Evolutionary conservation across 2,888 invertebrate genomes (phyloP).

Genomic region (Agrochola macilenta): DNA sequence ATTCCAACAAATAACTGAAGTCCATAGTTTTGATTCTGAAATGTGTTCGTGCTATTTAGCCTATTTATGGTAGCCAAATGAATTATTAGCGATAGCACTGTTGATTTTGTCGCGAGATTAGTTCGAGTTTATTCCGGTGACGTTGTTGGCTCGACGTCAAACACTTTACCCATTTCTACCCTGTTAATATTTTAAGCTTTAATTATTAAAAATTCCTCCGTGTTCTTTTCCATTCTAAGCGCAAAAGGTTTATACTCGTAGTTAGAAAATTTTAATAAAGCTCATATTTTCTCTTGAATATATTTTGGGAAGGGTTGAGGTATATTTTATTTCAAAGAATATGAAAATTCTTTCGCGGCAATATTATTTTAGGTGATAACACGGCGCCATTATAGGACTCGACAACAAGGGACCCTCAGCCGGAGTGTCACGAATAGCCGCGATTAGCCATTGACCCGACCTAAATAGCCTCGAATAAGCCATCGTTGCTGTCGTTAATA

Average conservation of each 20-base stretch:
- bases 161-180: constrained; percentile 37
- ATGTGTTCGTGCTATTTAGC: constrained; percentile 38
- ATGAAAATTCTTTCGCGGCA: constrained; percentile 22
- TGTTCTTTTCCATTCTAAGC: constrained; percentile 34
- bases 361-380: constrained; percentile 58
- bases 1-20: constrained; percentile 33
- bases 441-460: constrained; percentile 85
- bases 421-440: constrained; percentile 77
- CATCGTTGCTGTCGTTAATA: constrained; percentile 79
- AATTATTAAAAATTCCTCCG: constrained; percentile 40
- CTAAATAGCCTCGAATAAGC: constrained; percentile 82
- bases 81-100: constrained; percentile 49
- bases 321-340: constrained; percentile 30
- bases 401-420: constrained; percentile 70
- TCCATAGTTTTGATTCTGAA: constrained; percentile 36
- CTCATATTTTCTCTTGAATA: constrained; percentile 30
- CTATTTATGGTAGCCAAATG: constrained; percentile 35
- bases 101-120: constrained; percentile 60
- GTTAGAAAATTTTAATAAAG: constrained; percentile 25
- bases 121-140: constrained; percentile 46
- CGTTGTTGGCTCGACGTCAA: constrained; percentile 37
- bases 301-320: constrained; percentile 15
- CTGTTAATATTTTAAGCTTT: constrained; percentile 41
- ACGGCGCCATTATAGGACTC: constrained; percentile 51
- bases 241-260: constrained; percentile 20